Base-by-base conservation (phyloP, 2,113 vertebrate genomes). In the Podiceps cristatus region DNA sequence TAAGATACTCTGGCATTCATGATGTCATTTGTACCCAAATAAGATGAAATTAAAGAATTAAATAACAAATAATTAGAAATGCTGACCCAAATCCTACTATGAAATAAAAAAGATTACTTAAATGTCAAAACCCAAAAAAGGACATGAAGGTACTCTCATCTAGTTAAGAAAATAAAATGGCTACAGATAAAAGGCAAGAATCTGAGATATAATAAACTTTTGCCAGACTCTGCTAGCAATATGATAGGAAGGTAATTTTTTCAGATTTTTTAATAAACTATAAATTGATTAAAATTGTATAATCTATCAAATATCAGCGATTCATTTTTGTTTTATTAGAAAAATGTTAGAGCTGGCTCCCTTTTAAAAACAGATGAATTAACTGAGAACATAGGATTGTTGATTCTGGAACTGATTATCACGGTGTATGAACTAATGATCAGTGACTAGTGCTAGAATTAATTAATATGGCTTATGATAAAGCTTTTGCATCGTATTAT, bases 381-480 rank as follows among this genome's bases (percentile, higher is more conserved):
- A 93, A 50, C 25, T 59, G 56, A 74, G 56, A 79, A 92, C 76
- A 73, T n/a, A 81, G 42, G 17, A 84, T 95, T 90, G 40, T 95
- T 90, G 71, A 84, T 96, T 91, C 56, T 75, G 52, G 10, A 92
- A 50, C 62, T 66, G 35, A 91, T 92, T 95, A 88, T 91, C 88
- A 62, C 14, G 63, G 25, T 45, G 8, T 68, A 75, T 90, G 52
- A 93, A 93, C 37, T 88, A 86, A 88, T 92, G 59, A 87, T 88
- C 19, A 63, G 35, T 92, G 73, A 86, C 66, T 94, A 90, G 49
- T 55, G 49, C 44, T 85, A 88, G 60, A 96, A 88, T 89, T 85
- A 92, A 95, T 91, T 93, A 92, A 94, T 79, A 81, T 5, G 9
- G 3, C 2, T 94, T 96, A 86, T 94, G 60, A 94, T 80, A 80